Evolutionary conservation across 2,797 vertebrate species (phyloP), one percentile per base, ranked within the genome.

Genomic region (Tenualosa ilisha): DNA sequence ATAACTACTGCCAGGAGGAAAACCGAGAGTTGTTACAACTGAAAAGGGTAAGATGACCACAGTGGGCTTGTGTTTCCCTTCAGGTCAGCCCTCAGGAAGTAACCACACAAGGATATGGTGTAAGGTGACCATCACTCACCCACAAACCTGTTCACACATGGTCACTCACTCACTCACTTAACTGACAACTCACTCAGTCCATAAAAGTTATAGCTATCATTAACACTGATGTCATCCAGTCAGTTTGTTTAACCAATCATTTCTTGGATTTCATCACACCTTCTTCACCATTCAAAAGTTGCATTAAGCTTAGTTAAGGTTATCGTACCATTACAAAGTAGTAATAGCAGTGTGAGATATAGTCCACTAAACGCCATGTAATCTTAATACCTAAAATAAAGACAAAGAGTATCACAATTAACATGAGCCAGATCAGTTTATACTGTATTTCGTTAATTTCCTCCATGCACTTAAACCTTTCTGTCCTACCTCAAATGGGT

Each of bases 11-110:
- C 49, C 83, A 89, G 2, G 83, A 90, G 17, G 11, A 40, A 0
- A 68, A 88, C 84, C 85, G 85, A 59, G 0, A 0, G 83, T 61
- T 90, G 12, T 40, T 9, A 5, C 79, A 46, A 13, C 31, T 37
- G 59, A 88, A 84, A 43, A 86, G 84, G 81, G 89, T 90, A 81
- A 84, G 85, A 40, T 63, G 59, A 8, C 22, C 59, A 24, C 59
- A 63, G n/a, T n/a, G 9, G 20, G 56, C 20, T 22, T 6, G 20
- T 6, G 22, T 59, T 59, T 56, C 17, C 20, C 5, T 5, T 59
- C 56, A 59, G 56, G n/a, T 63, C 59, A 63, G 22, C 2, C 22
- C 59, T n/a, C 59, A 24, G 7, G n/a, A 63, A 24, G 4, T 22
- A 56, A 56, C 20, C 54, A 56, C 54, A 56, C 54, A 56, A 22